Percentiles rank a stretch among this genome's conserved stretches.
phyloP scores from a whole-genome alignment of 2,888 invertebrate genomes.

The Oligia strigilis region DNA sequence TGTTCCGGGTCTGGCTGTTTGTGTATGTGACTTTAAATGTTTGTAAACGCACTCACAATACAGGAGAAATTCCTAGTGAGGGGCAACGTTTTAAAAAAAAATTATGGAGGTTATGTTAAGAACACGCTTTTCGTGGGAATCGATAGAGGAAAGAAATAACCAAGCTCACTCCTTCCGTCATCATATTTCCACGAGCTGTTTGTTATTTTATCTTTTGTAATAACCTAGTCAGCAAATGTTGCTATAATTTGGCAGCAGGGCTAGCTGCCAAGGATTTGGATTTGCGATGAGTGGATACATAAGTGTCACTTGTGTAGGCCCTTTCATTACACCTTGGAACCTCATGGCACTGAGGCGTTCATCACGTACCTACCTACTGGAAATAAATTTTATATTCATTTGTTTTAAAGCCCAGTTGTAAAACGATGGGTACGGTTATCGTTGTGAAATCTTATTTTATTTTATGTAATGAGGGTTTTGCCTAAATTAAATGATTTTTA shows the following conservation, averaged over 20 bases:
- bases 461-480: neutral
- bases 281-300: neutral
- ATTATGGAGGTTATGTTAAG: neutral
- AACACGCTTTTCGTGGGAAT: neutral
- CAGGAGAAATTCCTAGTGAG: no score
- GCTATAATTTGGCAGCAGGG: conserved; percentile 3
- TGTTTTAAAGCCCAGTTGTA: neutral
- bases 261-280: conserved; percentile 2
- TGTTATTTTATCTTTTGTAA: neutral
- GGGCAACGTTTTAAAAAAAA: no score
- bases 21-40: no score
- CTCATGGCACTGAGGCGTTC: neutral
- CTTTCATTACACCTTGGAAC: conserved; percentile 1
- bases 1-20: no score
- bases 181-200: neutral
- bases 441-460: neutral
- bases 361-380: neutral
- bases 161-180: neutral
- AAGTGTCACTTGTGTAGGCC: conserved; percentile 5
- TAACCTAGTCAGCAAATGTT: conserved; percentile 1
- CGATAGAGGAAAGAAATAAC: neutral
- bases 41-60: no score
- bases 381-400: no score
- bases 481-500: no score
- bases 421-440: neutral